Base-by-base conservation (phyloP, 2,888 invertebrate species). In the Tortricodes alternella region DNA sequence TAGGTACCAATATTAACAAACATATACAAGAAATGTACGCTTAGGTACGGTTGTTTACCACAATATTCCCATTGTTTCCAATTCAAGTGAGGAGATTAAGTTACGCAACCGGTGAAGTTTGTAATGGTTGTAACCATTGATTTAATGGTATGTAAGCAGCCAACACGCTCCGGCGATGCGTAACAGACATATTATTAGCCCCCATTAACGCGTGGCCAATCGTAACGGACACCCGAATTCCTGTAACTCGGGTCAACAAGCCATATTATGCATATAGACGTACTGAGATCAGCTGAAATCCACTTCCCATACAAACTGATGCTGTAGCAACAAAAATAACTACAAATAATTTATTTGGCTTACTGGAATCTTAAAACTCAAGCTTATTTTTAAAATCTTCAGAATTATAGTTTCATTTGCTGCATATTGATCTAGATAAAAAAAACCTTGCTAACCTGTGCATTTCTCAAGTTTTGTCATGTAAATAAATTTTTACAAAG, bases 171-270 rank as follows among this genome's bases (percentile, higher is more conserved):
- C 68, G 70, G 59, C 65, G 61, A 63, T 63, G 67, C 27, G 34
- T 11, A n/a, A n/a, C n/a, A 29, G 29, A 29, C 56, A 32, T 56
- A 50, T 56, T 50, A 56, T 56, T 56, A 56, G 56, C 56, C 50
- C 9, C 27, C 53, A 58, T 58, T 58, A 49, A 50, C 58, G 55
- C 58, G 59, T 62, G 61, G 62, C 70, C 72, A 70, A 66, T 71
- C 64, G 71, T 81, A 83, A 80, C 75, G 76, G 77, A 63, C 68
- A 58, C 64, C 73, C 69, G 66, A 74, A 79, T 76, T 78, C 75
- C 73, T 69, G 74, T 75, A 77, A 73, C 70, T 66, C 72, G 71
- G 77, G 76, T 79, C 78, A 78, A 74, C 70, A 73, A 75, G 71
- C 73, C 73, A 8, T 41, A 48, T 34, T 39, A 27, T 21, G 43